Conservation (phyloP, 2,113 vertebrate species). For the Dicrurus megarhynchus region DNA sequence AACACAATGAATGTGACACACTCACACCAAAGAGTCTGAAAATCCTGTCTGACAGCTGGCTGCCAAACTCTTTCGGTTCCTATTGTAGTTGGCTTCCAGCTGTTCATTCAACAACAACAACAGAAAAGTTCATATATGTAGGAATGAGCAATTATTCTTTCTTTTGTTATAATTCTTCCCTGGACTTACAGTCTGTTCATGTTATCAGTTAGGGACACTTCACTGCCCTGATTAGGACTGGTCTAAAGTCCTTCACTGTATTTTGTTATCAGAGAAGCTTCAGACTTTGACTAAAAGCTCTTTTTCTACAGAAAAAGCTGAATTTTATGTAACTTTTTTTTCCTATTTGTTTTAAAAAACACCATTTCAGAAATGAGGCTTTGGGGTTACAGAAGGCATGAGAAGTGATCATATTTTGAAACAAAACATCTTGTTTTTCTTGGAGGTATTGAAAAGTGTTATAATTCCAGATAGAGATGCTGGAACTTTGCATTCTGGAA, state of each 20-base stretch:
- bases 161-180: not conserved
- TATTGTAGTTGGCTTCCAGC: not conserved
- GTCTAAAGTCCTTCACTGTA: not conserved
- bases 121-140: not conserved
- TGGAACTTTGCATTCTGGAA: not conserved
- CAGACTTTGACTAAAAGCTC: not conserved
- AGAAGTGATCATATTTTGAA: constrained; percentile 12
- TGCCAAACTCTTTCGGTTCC: not conserved
- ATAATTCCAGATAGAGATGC: not conserved
- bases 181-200: not conserved
- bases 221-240: not conserved
- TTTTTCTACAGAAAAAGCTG: not conserved
- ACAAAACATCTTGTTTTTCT: not conserved
- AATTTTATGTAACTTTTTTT: not conserved
- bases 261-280: not conserved
- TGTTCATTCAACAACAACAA: not conserved
- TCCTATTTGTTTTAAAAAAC: not conserved
- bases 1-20: accelerated
- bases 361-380: not conserved
- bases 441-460: not conserved
- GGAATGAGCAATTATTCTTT: not conserved
- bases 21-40: not conserved
- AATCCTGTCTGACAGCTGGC: not conserved
- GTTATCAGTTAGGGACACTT: not conserved
- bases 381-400: not conserved